These are phyloP conservation scores for Halesus radiatus DNA, from an alignment of 1,140 invertebrate genomes.

Conservation along the genomic window DNA sequence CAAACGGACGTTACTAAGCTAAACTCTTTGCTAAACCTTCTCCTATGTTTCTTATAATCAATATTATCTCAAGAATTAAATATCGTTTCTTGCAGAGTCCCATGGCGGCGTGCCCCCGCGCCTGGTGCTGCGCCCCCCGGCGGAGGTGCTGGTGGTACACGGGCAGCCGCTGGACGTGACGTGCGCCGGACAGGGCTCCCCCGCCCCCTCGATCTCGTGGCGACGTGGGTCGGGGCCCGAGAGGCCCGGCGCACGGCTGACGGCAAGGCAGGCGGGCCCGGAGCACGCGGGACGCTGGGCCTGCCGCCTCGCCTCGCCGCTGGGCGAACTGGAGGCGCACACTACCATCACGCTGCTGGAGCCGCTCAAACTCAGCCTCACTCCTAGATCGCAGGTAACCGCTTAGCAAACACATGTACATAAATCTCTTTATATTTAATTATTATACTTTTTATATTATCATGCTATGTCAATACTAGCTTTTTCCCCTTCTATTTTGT, in stretches of 20 bases:
- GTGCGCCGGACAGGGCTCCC: constrained; percentile 80
- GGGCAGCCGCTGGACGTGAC: constrained; percentile 77
- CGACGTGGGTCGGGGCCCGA: background rate
- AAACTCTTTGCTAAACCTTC: no score
- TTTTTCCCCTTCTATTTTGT: no score
- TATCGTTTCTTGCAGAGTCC: constrained; percentile 66
- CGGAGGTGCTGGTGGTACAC: constrained; percentile 73
- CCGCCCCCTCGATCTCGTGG: constrained; percentile 77
- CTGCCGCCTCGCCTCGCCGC: constrained; percentile 40
- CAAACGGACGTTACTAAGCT: no score
- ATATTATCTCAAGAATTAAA: background rate
- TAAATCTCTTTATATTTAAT: no score
- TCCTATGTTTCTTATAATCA: no score
- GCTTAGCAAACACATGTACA: no score
- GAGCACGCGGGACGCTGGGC: constrained; percentile 44
- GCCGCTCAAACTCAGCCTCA: constrained; percentile 35
- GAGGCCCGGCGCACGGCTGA: constrained; percentile 20
- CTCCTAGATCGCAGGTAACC: constrained; percentile 18
- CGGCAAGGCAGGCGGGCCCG: background rate
- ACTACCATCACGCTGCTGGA: constrained; percentile 32
- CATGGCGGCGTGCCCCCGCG: constrained; percentile 74
- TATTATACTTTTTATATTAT: no score
- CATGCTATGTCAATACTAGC: no score
- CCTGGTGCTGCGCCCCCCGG: constrained; percentile 74
- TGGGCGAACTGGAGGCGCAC: constrained; percentile 47